These are phyloP conservation scores for Meloe dianella DNA, from an alignment of 2,888 invertebrate species.

Conservation along the genomic window DNA sequence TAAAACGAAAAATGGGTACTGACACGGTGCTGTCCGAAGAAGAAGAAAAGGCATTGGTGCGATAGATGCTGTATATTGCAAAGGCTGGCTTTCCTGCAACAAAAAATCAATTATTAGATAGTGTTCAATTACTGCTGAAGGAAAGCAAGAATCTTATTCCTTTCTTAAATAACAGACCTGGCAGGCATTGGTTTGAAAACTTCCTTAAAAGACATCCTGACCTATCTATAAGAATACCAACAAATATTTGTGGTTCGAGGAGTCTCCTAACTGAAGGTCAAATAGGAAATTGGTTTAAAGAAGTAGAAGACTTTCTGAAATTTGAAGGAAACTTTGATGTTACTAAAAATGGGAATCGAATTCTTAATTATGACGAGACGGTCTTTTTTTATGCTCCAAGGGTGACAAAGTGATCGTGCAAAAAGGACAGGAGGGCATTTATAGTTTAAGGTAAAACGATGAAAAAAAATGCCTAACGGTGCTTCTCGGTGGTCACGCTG, in stretches of 20 bases:
- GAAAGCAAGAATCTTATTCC: conserved; percentile 34
- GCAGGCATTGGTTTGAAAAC: conserved; percentile 47
- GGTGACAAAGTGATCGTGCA: conserved; percentile 17
- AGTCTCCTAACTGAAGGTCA: conserved; percentile 20
- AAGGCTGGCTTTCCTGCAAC: no score
- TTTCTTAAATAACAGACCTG: conserved; percentile 46
- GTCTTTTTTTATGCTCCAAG: conserved; percentile 23
- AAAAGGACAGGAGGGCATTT: conserved; percentile 16
- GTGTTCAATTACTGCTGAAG: conserved; percentile 39
- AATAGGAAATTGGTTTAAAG: conserved; percentile 22
- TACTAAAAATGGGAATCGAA: conserved; percentile 3
- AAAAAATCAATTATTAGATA: conserved; percentile 46
- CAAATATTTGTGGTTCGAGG: conserved; percentile 33
- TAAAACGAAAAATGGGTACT: no score
- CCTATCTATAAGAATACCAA: conserved; percentile 44
- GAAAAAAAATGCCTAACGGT: conserved; percentile 24
- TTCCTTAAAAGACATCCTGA: conserved; percentile 20
- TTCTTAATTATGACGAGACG: conserved; percentile 17
- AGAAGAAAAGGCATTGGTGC: no score
- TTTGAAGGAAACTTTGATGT: conserved; percentile 14
- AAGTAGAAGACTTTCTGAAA: conserved; percentile 16
- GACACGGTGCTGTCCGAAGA: no score
- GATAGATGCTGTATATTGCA: no score
- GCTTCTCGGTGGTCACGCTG: no score
- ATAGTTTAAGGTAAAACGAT: conserved; percentile 4